Conservation (phyloP, 92 coral and sea anemone species). For the Phymanthus crucifer region DNA sequence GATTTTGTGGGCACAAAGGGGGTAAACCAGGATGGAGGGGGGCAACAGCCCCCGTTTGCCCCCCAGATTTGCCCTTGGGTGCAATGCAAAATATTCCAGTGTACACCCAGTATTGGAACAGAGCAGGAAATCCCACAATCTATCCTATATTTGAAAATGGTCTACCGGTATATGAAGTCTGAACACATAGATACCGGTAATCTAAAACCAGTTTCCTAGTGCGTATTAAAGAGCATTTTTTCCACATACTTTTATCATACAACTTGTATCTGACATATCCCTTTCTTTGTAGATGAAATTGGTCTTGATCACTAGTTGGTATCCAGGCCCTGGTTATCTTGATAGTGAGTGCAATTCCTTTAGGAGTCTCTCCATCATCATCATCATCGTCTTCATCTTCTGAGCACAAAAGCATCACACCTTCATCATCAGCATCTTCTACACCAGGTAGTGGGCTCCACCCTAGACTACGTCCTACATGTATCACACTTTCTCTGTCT, state of each 20-base stretch:
- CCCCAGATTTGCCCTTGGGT: too few relatives aligned
- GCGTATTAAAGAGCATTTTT: too few relatives aligned
- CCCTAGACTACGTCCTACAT: conserved; percentile 80
- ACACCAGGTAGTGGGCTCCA: conserved; percentile 85
- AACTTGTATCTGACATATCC: conserved; percentile 90
- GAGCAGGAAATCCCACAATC: too few relatives aligned
- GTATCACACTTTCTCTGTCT: conserved; percentile 73
- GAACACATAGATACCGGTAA: too few relatives aligned
- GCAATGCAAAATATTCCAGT: too few relatives aligned
- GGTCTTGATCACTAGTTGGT: conserved; percentile 35
- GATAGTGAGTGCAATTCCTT: conserved; percentile 57
- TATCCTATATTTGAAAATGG: too few relatives aligned
- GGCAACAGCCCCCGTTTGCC: too few relatives aligned
- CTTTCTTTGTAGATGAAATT: conserved; percentile 39
- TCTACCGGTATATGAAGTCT: too few relatives aligned
- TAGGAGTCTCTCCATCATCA: conserved; percentile 19
- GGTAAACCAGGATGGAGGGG: too few relatives aligned
- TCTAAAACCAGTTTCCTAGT: too few relatives aligned
- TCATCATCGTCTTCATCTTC: conserved; percentile 39
- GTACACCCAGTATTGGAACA: too few relatives aligned
- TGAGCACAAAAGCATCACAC: conserved; percentile 21
- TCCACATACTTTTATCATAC: conserved; percentile 70
- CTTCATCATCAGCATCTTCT: conserved; percentile 64
- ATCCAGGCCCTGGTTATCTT: conserved; percentile 79
- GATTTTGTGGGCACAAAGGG: too few relatives aligned